These are phyloP conservation scores for Brachionus calyciflorus DNA, from an alignment of 1,140 invertebrate species.

Conservation along the genomic window DNA sequence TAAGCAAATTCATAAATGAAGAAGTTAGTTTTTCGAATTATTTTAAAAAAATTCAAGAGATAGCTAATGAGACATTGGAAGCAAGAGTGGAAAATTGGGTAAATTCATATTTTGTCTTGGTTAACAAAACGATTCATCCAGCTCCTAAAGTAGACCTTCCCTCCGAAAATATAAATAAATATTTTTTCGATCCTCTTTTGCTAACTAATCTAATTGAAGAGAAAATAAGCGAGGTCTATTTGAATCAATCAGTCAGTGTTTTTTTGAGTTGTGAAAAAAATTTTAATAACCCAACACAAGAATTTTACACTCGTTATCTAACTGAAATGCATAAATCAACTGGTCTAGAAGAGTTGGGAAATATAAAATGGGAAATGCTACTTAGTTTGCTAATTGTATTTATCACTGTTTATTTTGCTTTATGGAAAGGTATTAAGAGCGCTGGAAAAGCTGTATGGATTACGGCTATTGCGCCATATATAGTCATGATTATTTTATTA, in stretches of 20 bases:
- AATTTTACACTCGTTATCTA: conserved; percentile 36
- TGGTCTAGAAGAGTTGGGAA: conserved; percentile 79
- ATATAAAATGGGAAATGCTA: conserved; percentile 81
- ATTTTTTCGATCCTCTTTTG: conserved; percentile 24
- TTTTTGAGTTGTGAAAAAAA: conserved; percentile 40
- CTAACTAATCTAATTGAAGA: conserved; percentile 20
- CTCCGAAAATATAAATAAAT: background rate
- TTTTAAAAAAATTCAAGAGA: background rate
- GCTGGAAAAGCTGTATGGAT: conserved; percentile 97
- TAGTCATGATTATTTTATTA: conserved; percentile 83
- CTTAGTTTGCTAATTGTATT: conserved; percentile 86
- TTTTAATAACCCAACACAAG: conserved; percentile 43
- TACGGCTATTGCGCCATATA: conserved; percentile 87
- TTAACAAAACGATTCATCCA: background rate
- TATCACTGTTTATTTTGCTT: conserved; percentile 88
- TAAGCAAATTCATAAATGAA: conserved; percentile 1
- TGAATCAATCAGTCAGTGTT: conserved; percentile 29
- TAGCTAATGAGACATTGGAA: background rate
- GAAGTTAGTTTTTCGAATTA: background rate
- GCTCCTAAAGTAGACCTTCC: background rate
- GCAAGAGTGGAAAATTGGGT: background rate
- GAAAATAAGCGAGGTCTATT: background rate
- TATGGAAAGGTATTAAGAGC: conserved; percentile 95
- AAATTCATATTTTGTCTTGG: background rate
- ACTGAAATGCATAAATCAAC: conserved; percentile 74